Base-by-base conservation (phyloP, 2,113 vertebrate genomes). In the Engraulis encrasicolus region DNA sequence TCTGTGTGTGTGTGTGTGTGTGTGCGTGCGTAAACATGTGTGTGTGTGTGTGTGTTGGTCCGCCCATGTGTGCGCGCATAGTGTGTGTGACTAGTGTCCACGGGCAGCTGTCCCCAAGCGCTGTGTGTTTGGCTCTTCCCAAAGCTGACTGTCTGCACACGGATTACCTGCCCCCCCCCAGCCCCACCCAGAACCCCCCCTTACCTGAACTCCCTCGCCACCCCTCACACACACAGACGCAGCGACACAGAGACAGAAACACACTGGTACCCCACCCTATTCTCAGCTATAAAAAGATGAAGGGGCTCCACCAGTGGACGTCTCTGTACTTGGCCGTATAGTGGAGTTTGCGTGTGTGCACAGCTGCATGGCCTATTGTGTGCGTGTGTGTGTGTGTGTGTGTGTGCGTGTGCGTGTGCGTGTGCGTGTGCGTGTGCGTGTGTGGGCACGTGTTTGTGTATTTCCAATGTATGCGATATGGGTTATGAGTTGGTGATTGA, bases 21-120 rank as follows among this genome's bases (percentile, higher is more conserved):
- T 78, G 71, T 50, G 23, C 40, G 71, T 78, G 79, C 52, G 79
- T 78, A 19, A 52, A 40, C 74, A 23, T 82, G 79, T 81, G 79
- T 81, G 50, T 77, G 66, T 77, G n/a, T n/a, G n/a, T n/a, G 74
- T 40, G 48, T 58, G 48, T 23, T 12, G 15, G 27, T 1, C 17
- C 12, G 38, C 14, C 6, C 5, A 27, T 78, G n/a, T 48, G 19
- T 48, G 54, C 2, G 17, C 7, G 27, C 34, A 36, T 23, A 23
- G 79, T 17, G 45, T 52, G 71, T 52, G 58, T 66, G 31, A 23
- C 27, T 27, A 27, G 58, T 9, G 58, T 66, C 58, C 58, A 66
- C 14, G 58, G 58, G 23, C 58, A 66, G 58, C 12, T 80, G 45
- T 80, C 58, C 58, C 58, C 58, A 66, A 66, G 58, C 58, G n/a